Evolutionary conservation across 2,797 vertebrate species (phyloP).

Genomic region (Harpagifer antarcticus): DNA sequence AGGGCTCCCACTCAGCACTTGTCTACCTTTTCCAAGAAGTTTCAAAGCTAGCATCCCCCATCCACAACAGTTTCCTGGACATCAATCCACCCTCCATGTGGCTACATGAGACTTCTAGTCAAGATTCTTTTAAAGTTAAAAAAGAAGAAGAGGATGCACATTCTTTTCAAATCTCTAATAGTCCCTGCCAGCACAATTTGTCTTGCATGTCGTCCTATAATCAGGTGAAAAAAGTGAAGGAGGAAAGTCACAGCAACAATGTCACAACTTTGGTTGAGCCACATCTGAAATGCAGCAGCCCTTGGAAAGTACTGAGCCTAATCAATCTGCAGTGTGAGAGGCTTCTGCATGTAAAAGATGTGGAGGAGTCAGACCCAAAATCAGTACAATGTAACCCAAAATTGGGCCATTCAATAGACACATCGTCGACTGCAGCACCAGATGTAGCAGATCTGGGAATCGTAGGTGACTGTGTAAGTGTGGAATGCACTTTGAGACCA

Average conservation of each 20-base stretch:
- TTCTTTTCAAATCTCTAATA: constrained; percentile 16
- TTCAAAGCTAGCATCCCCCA: constrained; percentile 76
- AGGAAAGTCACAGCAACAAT: constrained; percentile 20
- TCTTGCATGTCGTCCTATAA: constrained; percentile 30
- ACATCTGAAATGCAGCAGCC: constrained; percentile 56
- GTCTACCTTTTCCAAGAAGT: constrained; percentile 86
- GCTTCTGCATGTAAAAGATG: constrained; percentile 65
- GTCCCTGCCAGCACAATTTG: constrained; percentile 24
- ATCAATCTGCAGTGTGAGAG: constrained; percentile 85
- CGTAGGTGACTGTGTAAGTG: constrained; percentile 9
- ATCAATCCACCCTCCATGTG: constrained; percentile 20
- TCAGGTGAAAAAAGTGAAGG: constrained; percentile 18
- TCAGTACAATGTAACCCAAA: background rate
- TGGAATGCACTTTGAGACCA: constrained; percentile 14
- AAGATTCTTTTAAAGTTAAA: background rate
- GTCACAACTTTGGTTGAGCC: constrained; percentile 22
- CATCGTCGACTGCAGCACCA: background rate
- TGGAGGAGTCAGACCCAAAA: background rate
- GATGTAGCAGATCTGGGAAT: constrained; percentile 7
- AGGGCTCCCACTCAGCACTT: constrained; percentile 73
- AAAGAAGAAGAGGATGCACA: constrained; percentile 20
- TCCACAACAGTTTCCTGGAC: constrained; percentile 40
- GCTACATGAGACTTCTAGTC: constrained; percentile 21
- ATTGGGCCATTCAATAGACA: background rate
- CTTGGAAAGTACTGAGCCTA: constrained; percentile 83